Evolutionary conservation across 2,797 vertebrate genomes (phyloP).

Genomic region (Macropodus opercularis): DNA sequence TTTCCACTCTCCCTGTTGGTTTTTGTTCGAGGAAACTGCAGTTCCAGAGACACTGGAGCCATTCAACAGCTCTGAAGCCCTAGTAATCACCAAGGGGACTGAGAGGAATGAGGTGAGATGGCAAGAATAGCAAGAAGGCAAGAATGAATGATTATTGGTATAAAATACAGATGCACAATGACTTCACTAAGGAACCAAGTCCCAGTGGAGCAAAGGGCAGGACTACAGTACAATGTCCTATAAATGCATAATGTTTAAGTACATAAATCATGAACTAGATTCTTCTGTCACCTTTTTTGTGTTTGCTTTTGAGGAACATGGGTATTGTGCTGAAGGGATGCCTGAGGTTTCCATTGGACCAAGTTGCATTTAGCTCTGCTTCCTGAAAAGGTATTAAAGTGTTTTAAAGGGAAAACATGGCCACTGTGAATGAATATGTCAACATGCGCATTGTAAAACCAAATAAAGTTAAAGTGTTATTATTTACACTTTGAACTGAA

Average conservation of each 20-base stretch:
- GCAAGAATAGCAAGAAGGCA: slow-evolving; percentile 34
- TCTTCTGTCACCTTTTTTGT: slow-evolving; percentile 60
- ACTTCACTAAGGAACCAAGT: slow-evolving; percentile 8
- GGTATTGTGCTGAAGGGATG: slow-evolving; percentile 34
- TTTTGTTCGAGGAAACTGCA: slow-evolving; percentile 72
- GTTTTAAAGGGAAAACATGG: slow-evolving; percentile 2
- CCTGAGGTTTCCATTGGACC: slow-evolving; percentile 61
- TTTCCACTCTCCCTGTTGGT: slow-evolving; percentile 81
- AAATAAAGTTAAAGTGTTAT: too few species aligned
- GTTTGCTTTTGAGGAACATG: slow-evolving; percentile 56
- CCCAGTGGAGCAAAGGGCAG: not conserved
- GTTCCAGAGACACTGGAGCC: slow-evolving; percentile 63
- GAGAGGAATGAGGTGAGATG: slow-evolving; percentile 81
- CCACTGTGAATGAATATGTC: not conserved
- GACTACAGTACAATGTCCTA: not conserved
- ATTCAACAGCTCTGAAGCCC: slow-evolving; percentile 78
- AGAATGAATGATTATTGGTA: slow-evolving; percentile 33
- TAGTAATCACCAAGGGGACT: slow-evolving; percentile 78
- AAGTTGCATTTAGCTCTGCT: slow-evolving; percentile 57
- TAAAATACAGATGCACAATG: slow-evolving; percentile 27
- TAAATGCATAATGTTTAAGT: slow-evolving; percentile 31
- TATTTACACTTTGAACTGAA: not conserved
- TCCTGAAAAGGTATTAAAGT: slow-evolving; percentile 38
- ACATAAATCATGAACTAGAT: slow-evolving; percentile 28
- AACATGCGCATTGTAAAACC: too few species aligned